Base-by-base conservation (phyloP, 2,797 vertebrate species). In the Chromobotia macracanthus region DNA sequence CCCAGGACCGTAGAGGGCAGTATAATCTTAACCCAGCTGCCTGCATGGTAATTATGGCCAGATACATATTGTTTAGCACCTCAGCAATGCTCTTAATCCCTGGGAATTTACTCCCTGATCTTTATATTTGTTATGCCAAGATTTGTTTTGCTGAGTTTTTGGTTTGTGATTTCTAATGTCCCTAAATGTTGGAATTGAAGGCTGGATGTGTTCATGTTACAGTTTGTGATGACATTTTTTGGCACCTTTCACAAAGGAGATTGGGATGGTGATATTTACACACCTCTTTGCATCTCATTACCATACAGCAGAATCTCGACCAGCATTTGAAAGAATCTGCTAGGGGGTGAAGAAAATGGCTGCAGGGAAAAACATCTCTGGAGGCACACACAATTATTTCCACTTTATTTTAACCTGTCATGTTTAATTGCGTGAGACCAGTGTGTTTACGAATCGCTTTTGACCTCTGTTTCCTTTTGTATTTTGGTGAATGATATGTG, bases 41-140 rank as follows among this genome's bases (percentile, higher is more conserved):
- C 80, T 77, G 38, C 44, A 61, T 51, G 53, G 67, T 44, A 48
- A 72, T 76, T 60, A 46, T 19, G 61, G 79, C 67, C 81, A 79
- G 48, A 81, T 66, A 66, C 79, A 77, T 72, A 80, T 74, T 86
- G 51, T 80, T 90, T 89, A 90, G 87, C 66, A 56, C 86, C 0
- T 18, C 83, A 86, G 83, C 91, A 89, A 88, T 87, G 85, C 89
- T 87, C 80, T 81, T 87, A 86, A 89, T 91, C 87, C 85, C 89
- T 69, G 83, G 87, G 80, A 90, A 88, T 89, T 88, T 90, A 90
- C 89, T 90, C 91, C 89, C 86, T 90, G 91, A 94, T 95, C 94
- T 95, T 94, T 95, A 87, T 92, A 93, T 94, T 92, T 91, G 92
- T 93, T 93, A 91, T 89, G 87, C 89, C 81, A 87, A 84, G 84